These are phyloP conservation scores for Bolborhynchus lineola DNA, from an alignment of 2,113 vertebrate genomes.

Conservation along the genomic window DNA sequence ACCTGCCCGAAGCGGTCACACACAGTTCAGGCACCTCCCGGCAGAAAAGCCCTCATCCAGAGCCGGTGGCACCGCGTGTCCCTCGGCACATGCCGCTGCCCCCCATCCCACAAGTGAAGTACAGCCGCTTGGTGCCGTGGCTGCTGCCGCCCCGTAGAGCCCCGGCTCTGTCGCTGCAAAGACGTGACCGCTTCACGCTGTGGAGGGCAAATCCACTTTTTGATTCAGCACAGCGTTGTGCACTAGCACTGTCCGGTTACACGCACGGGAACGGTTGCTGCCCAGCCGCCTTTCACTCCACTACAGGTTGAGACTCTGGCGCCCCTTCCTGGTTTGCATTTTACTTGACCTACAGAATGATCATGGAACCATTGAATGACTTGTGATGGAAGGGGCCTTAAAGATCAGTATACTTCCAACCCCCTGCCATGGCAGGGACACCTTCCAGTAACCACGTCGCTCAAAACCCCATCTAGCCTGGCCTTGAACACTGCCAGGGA, in stretches of 20 bases:
- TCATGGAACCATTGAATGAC: background rate
- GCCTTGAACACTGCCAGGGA: background rate
- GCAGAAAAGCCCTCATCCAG: background rate
- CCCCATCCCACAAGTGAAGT: rapidly evolving
- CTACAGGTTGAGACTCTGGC: background rate
- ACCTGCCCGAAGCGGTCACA: background rate
- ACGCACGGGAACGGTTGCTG: rapidly evolving
- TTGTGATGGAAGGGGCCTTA: background rate
- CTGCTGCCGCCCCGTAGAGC: rapidly evolving
- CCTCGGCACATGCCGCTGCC: rapidly evolving
- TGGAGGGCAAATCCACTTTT: rapidly evolving
- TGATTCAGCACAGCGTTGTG: background rate
- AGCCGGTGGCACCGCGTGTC: rapidly evolving
- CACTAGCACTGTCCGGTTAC: rapidly evolving
- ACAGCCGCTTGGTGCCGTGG: rapidly evolving
- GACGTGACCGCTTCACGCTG: rapidly evolving
- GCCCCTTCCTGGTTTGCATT: background rate
- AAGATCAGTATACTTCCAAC: background rate
- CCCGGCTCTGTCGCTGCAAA: rapidly evolving
- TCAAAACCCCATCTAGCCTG: background rate
- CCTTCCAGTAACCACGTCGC: background rate
- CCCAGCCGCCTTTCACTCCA: rapidly evolving
- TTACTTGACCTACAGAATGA: background rate
- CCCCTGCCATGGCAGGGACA: background rate
- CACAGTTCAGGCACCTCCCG: background rate